Conservation (phyloP, 2,113 vertebrate genomes). For the Zosterops hypoxanthus region DNA sequence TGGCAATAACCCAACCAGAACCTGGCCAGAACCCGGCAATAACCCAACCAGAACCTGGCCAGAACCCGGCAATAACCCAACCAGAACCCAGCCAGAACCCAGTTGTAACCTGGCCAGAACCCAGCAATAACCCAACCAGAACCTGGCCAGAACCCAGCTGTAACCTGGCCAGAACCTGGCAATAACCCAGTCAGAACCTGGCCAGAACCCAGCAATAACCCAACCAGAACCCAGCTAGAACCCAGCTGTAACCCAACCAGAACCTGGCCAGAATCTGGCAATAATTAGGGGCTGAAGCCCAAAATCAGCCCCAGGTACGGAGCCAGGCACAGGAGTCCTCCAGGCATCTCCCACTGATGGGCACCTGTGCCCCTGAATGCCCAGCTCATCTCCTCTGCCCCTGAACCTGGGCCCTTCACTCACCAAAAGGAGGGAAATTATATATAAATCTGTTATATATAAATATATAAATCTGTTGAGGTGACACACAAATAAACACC, state of each 20-base stretch:
- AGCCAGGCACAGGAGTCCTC: background rate
- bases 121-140: too few species aligned
- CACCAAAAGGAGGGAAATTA: background rate
- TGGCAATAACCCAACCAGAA: background rate
- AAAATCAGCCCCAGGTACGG: background rate
- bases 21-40: too few species aligned
- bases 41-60: background rate
- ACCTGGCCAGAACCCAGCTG: too few species aligned
- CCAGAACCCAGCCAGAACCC: background rate
- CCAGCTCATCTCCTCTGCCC: background rate
- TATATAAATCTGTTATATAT: background rate
- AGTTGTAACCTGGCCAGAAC: background rate
- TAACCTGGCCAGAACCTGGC: too few species aligned
- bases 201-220: too few species aligned
- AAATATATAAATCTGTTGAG: background rate
- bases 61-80: accelerated
- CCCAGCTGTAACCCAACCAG: too few species aligned
- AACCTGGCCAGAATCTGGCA: background rate
- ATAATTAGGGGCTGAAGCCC: background rate
- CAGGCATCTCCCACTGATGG: background rate
- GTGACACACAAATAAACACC: background rate
- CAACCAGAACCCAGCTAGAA: too few species aligned
- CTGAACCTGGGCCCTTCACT: accelerated
- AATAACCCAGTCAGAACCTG: accelerated
- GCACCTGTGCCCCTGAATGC: background rate